phyloP scores from a whole-genome alignment of 35 echinoderm and acorn worm species.

The Lytechinus variegatus region DNA sequence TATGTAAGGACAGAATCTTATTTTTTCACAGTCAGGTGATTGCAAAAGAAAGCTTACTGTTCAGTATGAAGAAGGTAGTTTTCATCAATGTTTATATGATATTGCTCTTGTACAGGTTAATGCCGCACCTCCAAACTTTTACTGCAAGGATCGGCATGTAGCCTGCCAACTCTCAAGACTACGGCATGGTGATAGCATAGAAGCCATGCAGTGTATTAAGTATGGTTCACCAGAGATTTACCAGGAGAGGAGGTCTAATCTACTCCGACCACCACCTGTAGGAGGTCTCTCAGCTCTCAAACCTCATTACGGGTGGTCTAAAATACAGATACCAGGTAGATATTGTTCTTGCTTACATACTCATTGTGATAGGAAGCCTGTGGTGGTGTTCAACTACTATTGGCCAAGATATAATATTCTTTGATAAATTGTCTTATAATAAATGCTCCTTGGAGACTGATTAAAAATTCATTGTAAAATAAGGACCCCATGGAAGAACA shows the following conservation, averaged over 20 bases:
- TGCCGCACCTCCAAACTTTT: slow-evolving; percentile 48
- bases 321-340: slow-evolving; percentile 94
- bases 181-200: slow-evolving; percentile 51
- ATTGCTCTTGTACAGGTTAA: slow-evolving; percentile 52
- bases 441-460: no score
- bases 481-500: no score
- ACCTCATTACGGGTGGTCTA: slow-evolving; percentile 82
- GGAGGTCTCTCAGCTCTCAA: slow-evolving; percentile 70
- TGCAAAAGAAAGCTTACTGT: neutral
- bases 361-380: no score
- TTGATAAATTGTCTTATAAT: no score
- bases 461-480: no score
- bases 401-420: no score
- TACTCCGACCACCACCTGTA: slow-evolving; percentile 30
- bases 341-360: neutral
- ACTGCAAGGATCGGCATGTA: slow-evolving; percentile 85
- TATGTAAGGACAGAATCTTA: no score
- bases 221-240: slow-evolving; percentile 67
- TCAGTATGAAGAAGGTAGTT: neutral
- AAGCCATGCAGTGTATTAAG: slow-evolving; percentile 62
- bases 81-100: neutral
- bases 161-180: slow-evolving; percentile 56
- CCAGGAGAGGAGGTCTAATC: slow-evolving; percentile 17
- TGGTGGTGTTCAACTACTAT: no score
- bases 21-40: no score